Base-by-base conservation (phyloP, 2,113 vertebrate species). In the Plecotus auritus region DNA sequence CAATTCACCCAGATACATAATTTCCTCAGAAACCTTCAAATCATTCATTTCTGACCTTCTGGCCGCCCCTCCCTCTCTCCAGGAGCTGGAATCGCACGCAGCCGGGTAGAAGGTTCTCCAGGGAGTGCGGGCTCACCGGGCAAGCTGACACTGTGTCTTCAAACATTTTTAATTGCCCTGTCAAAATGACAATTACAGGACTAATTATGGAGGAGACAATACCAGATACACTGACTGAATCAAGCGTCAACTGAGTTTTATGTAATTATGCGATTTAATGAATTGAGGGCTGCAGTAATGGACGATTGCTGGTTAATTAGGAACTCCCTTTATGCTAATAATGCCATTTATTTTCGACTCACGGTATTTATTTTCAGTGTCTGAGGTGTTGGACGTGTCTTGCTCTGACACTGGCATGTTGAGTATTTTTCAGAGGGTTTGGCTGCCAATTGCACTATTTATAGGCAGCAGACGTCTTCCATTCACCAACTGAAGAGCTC, bases 191-290 rank as follows among this genome's bases (percentile, higher is more conserved):
- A 98, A 98, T 98, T 99, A 98, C 67, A 93, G 97, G 98, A 96
- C 98, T 98, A 99, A 99, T 99, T 98, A 98, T 98, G 97, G 98
- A 97, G 97, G 98, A 98, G 98, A 98, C 98, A 98, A 98, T 98
- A 98, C 95, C 93, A 98, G 98, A 98, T 98, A 97, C 93, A 98
- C 97, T 97, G 98, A 98, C 98, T 98, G 98, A 98, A 98, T 96
- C 97, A 95, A 93, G 97, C 96, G 77, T 98, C 98, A 97, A 97
- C 97, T 95, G 95, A 96, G 95, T 96, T 98, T 98, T 97, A 98
- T 98, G 98, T 98, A 98, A 99, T 98, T 98, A 98, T 97, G 97
- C 97, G 97, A 98, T 98, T 98, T 98, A 98, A 98, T 98, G 98
- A 98, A 98, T 98, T 99, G 98, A 98, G 98, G 97, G 97, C 98